Conservation (phyloP, 2,113 vertebrate species). For the Osmerus eperlanus region DNA sequence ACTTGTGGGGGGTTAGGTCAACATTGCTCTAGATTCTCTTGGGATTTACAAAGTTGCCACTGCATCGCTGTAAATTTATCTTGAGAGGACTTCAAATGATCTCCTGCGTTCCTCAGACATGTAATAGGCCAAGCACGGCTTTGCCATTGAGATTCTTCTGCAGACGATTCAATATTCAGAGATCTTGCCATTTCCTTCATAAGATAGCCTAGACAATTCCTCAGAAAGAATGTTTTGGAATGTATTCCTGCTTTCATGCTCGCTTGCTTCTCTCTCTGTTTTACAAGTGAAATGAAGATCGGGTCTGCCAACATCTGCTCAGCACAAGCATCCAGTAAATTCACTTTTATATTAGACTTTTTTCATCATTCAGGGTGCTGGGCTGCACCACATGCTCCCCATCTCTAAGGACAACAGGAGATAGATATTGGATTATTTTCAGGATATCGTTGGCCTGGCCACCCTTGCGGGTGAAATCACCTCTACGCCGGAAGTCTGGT, state of each 20-base stretch:
- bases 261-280: slow-evolving; percentile 39
- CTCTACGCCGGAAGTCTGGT: slow-evolving; percentile 21
- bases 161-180: not conserved
- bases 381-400: slow-evolving; percentile 35
- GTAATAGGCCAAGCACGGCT: not conserved
- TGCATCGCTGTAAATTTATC: not conserved
- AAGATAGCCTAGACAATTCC: slow-evolving; percentile 37
- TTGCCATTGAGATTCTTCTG: slow-evolving; percentile 1
- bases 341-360: slow-evolving; percentile 49
- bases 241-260: slow-evolving; percentile 40
- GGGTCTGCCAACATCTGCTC: slow-evolving; percentile 60
- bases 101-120: not conserved
- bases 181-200: slow-evolving; percentile 30
- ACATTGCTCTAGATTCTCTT: not conserved
- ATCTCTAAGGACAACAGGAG: slow-evolving; percentile 34
- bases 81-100: not conserved
- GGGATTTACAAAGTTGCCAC: not conserved
- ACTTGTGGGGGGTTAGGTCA: not conserved
- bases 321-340: slow-evolving; percentile 30
- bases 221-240: slow-evolving; percentile 44
- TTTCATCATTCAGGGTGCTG: slow-evolving; percentile 42
- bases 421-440: slow-evolving; percentile 32
- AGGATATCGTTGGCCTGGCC: slow-evolving; percentile 39
- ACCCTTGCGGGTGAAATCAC: slow-evolving; percentile 40
- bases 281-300: slow-evolving; percentile 53